Conservation (phyloP, 2,797 vertebrate species). For the Tauraco hartlaubi region DNA sequence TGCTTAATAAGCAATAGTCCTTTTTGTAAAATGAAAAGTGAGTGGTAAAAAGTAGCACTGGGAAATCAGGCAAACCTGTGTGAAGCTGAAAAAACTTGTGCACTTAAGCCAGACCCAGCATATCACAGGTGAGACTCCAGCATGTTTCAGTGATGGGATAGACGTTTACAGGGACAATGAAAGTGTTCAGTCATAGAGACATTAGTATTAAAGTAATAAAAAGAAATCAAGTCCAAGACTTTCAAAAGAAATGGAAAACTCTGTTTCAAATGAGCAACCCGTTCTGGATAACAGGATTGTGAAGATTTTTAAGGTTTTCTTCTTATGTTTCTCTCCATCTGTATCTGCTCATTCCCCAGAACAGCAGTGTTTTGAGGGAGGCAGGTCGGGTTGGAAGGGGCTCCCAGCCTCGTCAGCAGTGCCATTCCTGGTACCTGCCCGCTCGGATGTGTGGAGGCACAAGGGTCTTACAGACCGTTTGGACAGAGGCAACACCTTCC, state of each 20-base stretch:
- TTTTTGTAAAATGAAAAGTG: not conserved
- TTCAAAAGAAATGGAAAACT: not conserved
- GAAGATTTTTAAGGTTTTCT: not conserved
- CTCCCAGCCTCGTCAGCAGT: not conserved
- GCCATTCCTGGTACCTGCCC: not conserved
- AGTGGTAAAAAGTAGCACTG: not conserved
- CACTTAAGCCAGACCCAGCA: not conserved
- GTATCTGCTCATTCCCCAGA: not conserved
- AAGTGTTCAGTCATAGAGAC: not conserved
- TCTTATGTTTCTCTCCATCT: not conserved
- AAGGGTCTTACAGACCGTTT: rapidly evolving
- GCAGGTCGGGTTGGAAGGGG: not conserved
- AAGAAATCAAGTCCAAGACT: not conserved
- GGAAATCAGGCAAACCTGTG: not conserved
- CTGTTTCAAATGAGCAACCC: not conserved
- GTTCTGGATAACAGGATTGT: not conserved
- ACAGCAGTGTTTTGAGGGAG: not conserved
- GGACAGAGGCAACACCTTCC: not conserved
- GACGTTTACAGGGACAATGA: not conserved
- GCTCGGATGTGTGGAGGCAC: not conserved
- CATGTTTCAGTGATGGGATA: not conserved
- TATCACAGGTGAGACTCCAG: not conserved
- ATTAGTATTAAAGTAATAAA: not conserved
- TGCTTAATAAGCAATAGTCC: not conserved
- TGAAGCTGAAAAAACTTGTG: not conserved